These are phyloP conservation scores for Loripinus fragilis DNA, from an alignment of 2,888 invertebrate genomes.

Conservation along the genomic window DNA sequence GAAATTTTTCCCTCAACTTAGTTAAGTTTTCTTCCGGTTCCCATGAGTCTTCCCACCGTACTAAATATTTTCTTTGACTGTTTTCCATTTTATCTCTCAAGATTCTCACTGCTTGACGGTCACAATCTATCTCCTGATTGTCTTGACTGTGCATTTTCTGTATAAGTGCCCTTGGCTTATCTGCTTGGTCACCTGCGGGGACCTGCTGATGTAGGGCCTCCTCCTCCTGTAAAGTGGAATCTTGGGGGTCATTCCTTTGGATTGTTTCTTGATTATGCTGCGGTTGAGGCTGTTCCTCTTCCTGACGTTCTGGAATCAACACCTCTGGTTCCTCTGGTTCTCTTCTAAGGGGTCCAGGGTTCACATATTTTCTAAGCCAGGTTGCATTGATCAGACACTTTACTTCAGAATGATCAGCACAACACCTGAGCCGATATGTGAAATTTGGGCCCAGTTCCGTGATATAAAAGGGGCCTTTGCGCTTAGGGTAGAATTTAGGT, in stretches of 20 bases:
- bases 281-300: not conserved
- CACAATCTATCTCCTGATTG: not conserved
- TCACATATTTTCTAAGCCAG: constrained; percentile 12
- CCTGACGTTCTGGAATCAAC: not conserved
- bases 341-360: not conserved
- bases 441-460: constrained; percentile 29
- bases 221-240: not conserved
- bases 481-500: constrained; percentile 29
- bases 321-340: not conserved
- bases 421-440: constrained; percentile 25
- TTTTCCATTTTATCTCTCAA: not conserved
- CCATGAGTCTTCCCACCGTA: constrained; percentile 15
- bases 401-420: constrained; percentile 10
- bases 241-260: not conserved
- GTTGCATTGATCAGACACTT: constrained; percentile 42
- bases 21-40: constrained; percentile 4
- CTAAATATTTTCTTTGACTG: not conserved
- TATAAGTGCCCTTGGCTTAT: not conserved
- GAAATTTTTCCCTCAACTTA: not conserved
- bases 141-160: not conserved
- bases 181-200: not conserved
- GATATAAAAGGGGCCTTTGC: constrained; percentile 24
- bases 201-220: not conserved
- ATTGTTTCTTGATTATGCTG: not conserved
- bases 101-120: not conserved